A percentile compares a stretch with the other conserved stretches of the same genome.
Conservation (phyloP, 2,888 invertebrate genomes). For the Nipponacmea schrenckii region DNA sequence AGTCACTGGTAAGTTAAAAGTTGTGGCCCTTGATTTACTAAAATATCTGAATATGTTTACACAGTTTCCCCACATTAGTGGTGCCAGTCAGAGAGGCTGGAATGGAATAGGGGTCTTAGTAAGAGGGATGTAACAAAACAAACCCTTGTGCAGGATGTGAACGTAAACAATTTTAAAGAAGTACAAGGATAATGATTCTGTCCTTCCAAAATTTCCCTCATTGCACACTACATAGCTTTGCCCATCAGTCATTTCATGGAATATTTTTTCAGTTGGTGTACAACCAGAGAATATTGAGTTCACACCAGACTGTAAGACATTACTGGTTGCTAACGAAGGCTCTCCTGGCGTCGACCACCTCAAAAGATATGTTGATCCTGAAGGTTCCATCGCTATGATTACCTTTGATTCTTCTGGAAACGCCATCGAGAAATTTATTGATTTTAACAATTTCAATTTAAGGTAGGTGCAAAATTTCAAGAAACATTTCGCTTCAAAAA, state of each 20-base stretch:
- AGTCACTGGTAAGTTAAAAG: constrained; percentile 7
- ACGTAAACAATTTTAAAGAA: too few species aligned
- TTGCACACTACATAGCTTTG: too few species aligned
- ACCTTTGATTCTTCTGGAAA: constrained; percentile 29
- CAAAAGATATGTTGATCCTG: constrained; percentile 38
- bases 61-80: background rate
- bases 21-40: too few species aligned
- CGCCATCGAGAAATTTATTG: constrained; percentile 31
- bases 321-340: constrained; percentile 46
- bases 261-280: constrained; percentile 34
- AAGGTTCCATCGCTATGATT: constrained; percentile 41
- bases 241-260: too few species aligned
- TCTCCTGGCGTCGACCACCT: constrained; percentile 28
- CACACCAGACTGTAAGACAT: constrained; percentile 34
- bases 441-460: constrained; percentile 34
- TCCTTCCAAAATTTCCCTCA: too few species aligned
- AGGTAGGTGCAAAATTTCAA: constrained; percentile 11
- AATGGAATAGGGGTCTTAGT: background rate
- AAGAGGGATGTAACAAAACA: background rate
- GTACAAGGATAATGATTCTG: too few species aligned
- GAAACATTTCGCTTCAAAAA: background rate
- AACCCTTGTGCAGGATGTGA: too few species aligned
- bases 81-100: background rate
- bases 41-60: too few species aligned
- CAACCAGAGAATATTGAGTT: constrained; percentile 43